These are phyloP conservation scores for Podarcis raffonei DNA, from an alignment of 2,113 vertebrate genomes.

Conservation along the genomic window DNA sequence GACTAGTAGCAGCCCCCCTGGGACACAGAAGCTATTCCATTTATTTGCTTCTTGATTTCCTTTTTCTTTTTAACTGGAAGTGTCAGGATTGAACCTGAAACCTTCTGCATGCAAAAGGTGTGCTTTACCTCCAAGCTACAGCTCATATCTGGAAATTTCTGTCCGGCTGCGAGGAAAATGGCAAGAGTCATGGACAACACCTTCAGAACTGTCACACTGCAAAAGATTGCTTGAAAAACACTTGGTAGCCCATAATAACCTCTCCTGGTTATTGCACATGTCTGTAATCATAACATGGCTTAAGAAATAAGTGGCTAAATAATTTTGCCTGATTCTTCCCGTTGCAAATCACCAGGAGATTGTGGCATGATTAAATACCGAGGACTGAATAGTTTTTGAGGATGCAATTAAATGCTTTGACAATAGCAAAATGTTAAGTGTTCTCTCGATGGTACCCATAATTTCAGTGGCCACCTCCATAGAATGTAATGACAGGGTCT, in stretches of 20 bases:
- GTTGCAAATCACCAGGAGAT: background rate
- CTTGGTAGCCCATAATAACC: background rate
- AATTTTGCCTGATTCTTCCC: background rate
- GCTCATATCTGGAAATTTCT: no score
- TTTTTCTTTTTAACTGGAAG: background rate
- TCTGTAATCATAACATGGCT: background rate
- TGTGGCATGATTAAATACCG: background rate
- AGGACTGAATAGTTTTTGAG: constrained; percentile 1
- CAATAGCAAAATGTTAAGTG: background rate
- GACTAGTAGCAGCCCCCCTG: background rate
- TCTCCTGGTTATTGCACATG: background rate
- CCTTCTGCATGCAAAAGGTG: background rate
- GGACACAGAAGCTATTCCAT: background rate
- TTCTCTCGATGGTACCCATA: background rate
- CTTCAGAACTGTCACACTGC: background rate
- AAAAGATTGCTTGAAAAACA: background rate
- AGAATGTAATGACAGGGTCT: background rate
- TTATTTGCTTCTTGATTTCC: background rate
- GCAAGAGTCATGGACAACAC: background rate
- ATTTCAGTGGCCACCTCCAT: background rate
- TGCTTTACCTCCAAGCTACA: no score
- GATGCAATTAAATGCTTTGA: background rate
- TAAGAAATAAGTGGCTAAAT: background rate
- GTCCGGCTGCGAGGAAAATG: background rate
- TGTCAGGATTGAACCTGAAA: background rate